phyloP scores from a whole-genome alignment of 2,888 invertebrate species.

The Syrphus vitripennis region DNA sequence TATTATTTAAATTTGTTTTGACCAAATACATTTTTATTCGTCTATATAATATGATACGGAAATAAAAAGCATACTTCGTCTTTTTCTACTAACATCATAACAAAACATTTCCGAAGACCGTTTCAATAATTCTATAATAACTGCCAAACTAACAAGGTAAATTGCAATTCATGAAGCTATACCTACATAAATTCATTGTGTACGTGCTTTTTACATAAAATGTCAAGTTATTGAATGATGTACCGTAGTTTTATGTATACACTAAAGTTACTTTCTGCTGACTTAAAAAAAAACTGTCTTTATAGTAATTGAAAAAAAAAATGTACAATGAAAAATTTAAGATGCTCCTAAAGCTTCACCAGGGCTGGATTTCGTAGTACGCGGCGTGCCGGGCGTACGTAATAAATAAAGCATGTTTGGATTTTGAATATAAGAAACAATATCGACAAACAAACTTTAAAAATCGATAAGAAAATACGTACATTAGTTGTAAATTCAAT shows the following conservation, averaged over 20 bases:
- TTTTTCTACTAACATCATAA: background rate
- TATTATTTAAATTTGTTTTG: too few species aligned
- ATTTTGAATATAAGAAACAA: too few species aligned
- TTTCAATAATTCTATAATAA: conserved; percentile 11
- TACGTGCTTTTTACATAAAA: conserved; percentile 18
- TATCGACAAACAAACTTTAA: too few species aligned
- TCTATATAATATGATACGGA: background rate
- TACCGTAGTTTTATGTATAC: too few species aligned
- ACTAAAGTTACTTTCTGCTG: background rate
- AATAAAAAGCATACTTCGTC: background rate
- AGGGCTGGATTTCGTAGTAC: background rate
- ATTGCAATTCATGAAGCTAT: conserved; percentile 21
- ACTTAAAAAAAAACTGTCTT: background rate
- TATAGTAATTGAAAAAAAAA: background rate
- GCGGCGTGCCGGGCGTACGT: too few species aligned
- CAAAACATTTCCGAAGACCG: background rate
- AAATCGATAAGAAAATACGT: too few species aligned
- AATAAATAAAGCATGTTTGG: too few species aligned
- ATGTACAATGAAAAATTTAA: background rate
- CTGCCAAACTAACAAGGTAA: background rate
- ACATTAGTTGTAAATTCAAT: too few species aligned
- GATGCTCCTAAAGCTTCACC: background rate
- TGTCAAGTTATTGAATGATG: background rate
- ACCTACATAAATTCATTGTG: background rate
- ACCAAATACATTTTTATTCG: too few species aligned